A percentile compares a stretch with the other conserved stretches of the same genome.
Conservation (phyloP, 53 echinoderm and acorn worm species). For the Actinopyga echinites region DNA sequence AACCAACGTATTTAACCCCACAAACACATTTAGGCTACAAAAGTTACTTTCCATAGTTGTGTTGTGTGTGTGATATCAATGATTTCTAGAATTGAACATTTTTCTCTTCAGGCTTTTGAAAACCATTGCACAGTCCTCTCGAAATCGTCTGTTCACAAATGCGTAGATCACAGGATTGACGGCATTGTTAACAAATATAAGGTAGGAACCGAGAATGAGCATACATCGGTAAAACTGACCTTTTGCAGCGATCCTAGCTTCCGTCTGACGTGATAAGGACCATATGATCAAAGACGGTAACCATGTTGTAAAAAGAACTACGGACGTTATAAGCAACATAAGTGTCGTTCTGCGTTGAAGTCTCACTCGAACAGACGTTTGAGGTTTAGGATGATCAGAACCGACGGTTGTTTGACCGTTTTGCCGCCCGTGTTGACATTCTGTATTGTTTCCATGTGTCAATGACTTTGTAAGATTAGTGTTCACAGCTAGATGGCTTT, state of each 20-base stretch:
- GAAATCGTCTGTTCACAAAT: slow-evolving; percentile 2
- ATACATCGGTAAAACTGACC: not conserved
- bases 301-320: not conserved
- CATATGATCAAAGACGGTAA: not conserved
- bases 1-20: too few species aligned
- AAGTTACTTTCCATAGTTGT: too few species aligned
- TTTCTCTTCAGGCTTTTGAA: too few species aligned
- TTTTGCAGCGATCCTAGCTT: not conserved
- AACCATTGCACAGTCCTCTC: not conserved
- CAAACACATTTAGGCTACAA: too few species aligned
- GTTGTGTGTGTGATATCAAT: too few species aligned
- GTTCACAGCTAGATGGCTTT: not conserved
- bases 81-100: too few species aligned
- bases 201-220: not conserved
- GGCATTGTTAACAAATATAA: slow-evolving; percentile 10
- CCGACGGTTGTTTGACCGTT: not conserved
- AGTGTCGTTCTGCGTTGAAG: not conserved
- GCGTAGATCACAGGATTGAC: slow-evolving; percentile 17
- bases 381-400: not conserved
- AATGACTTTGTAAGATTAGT: not conserved
- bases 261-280: not conserved
- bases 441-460: not conserved
- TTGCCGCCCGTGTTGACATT: not conserved
- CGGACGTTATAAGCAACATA: slow-evolving; percentile 1
- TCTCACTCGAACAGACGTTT: not conserved